Conservation (phyloP, 2,797 vertebrate genomes). For the Sitta carolinensis region DNA sequence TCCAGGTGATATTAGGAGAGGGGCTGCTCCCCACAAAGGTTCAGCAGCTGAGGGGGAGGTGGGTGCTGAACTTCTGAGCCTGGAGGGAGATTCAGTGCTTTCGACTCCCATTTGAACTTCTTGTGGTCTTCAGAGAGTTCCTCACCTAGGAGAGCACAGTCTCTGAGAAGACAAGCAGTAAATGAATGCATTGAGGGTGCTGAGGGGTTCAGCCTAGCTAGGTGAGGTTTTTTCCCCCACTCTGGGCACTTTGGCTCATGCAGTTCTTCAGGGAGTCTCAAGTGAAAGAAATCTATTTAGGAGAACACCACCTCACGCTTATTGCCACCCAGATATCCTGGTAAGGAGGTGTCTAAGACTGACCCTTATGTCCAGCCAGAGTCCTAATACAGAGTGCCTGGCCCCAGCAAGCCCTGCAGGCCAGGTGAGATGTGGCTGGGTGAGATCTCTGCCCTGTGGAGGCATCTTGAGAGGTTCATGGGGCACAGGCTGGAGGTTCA, state of each 20-base stretch:
- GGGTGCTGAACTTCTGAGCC: not conserved
- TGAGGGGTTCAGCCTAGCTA: not conserved
- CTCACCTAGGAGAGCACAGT: not conserved
- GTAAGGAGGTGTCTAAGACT: not conserved
- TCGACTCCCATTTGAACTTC: not conserved
- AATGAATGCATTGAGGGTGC: not conserved
- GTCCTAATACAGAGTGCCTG: not conserved
- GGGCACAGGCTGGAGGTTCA: not conserved
- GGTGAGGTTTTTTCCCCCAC: not conserved
- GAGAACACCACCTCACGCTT: not conserved
- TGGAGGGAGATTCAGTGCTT: not conserved
- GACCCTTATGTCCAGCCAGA: not conserved
- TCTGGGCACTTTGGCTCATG: fast-evolving
- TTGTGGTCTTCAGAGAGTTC: not conserved
- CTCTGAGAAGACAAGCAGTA: not conserved
- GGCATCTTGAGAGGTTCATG: fast-evolving
- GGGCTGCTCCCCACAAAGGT: not conserved
- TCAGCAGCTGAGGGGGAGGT: not conserved
- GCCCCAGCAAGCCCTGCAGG: not conserved
- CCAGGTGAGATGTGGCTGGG: not conserved
- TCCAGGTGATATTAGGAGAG: not conserved
- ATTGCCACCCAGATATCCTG: not conserved
- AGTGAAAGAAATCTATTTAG: not conserved
- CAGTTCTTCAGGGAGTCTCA: not conserved
- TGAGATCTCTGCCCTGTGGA: not conserved